Base-by-base conservation (phyloP, 2,797 vertebrate species). In the Artibeus jamaicensis region DNA sequence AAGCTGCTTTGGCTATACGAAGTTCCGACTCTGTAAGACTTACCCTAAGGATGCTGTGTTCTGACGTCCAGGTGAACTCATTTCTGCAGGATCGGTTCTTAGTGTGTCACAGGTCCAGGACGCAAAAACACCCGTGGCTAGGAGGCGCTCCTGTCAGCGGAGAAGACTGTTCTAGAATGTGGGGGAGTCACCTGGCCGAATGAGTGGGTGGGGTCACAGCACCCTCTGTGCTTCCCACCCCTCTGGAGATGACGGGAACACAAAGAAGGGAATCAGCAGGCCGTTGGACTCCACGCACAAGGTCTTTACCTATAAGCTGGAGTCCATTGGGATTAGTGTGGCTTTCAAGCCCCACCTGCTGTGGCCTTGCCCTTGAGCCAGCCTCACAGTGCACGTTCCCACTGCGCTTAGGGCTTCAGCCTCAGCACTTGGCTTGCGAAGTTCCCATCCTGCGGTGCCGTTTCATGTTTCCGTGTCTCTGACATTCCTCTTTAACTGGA, bases 401-500 rank as follows among this genome's bases (percentile, higher is more conserved):
- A 10, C 53, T n/a, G 24, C 50, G 1, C 12, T 9, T 3, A 4
- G 21, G 37, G 21, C 77, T 53, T 42, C 39, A 6, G 55, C 78
- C 83, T 84, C 42, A 29, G 26, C 19, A 2, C 42, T 21, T 42
- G 74, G 46, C 74, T 44, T 18, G 5, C 1, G 26, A 5, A 37
- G 14, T 29, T 78, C 77, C 70, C 34, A 6, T 73, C 55, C 39
- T 11, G 15, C 67, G 59, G n/a, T 62, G 0, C 65, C 59, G 0
- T 67, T 86, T 94, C 59, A 0, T 29, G n/a, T 70, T 68, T 90
- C 71, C 86, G 39, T 65, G 39, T 57, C 89, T 93, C 50, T 68
- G 65, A 22, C 34, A 21, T 84, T 48, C 73, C 26, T 95, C 92
- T 86, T 29, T 77, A 24, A 22, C 55, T 4, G 16, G n/a, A 59